Conservation (phyloP, 2,113 vertebrate species). For the Condylura cristata region DNA sequence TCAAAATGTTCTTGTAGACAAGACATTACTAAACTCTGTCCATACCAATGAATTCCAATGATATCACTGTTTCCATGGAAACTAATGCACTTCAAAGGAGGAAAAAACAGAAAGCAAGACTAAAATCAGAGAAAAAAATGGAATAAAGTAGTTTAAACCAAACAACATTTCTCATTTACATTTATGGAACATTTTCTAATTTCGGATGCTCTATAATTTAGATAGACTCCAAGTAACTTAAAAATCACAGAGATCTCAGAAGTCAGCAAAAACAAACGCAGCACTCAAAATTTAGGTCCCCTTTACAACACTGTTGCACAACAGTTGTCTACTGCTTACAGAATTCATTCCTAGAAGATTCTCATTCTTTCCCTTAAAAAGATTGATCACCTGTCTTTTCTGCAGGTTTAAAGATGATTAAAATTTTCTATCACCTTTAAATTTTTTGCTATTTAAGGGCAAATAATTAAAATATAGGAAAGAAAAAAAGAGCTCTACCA, state of each 20-base stretch:
- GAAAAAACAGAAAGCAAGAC: constrained; percentile 48
- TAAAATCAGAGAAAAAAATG: constrained; percentile 38
- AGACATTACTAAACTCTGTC: constrained; percentile 72
- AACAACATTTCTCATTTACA: constrained; percentile 50
- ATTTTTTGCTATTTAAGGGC: not conserved
- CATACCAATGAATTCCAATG: constrained; percentile 73
- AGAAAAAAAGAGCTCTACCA: not conserved
- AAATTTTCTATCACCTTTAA: not conserved
- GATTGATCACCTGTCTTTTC: not conserved
- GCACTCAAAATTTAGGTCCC: not conserved
- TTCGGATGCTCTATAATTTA: constrained; percentile 57
- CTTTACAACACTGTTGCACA: not conserved
- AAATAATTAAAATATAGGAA: constrained; percentile 7
- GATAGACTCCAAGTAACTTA: constrained; percentile 30
- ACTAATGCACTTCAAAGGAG: constrained; percentile 74
- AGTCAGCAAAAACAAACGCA: constrained; percentile 30
- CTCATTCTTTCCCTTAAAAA: not conserved
- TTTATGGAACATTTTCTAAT: constrained; percentile 59
- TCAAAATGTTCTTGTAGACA: constrained; percentile 70
- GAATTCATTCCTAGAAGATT: constrained; percentile 10
- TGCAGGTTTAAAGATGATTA: constrained; percentile 24
- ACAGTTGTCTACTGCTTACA: not conserved
- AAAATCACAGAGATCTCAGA: not conserved
- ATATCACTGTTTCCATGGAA: constrained; percentile 76
- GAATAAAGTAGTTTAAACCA: constrained; percentile 70